phyloP scores from a whole-genome alignment of 2,797 vertebrate species.

The Acomys russatus region DNA sequence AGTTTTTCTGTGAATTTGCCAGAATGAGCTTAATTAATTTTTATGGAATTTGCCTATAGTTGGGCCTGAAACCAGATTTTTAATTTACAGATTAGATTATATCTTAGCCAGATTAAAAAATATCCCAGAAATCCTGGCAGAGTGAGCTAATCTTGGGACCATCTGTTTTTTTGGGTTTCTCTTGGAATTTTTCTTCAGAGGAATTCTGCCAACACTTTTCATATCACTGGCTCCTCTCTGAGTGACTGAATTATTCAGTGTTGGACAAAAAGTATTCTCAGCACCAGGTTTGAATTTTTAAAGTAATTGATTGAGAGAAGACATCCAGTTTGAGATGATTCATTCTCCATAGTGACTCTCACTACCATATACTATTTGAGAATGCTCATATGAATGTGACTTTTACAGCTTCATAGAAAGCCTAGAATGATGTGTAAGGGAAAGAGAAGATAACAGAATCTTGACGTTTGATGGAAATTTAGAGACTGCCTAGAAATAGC shows the following conservation, averaged over 20 bases:
- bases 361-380: conserved; percentile 32
- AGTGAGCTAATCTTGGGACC: conserved; percentile 54
- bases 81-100: conserved; percentile 71
- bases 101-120: conserved; percentile 70
- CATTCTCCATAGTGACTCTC: conserved; percentile 10
- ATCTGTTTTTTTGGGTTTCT: conserved; percentile 74
- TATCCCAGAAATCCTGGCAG: conserved; percentile 64
- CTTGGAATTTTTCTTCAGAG: conserved; percentile 64
- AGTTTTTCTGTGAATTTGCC: conserved; percentile 38
- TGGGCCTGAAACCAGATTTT: conserved; percentile 46
- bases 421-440: neutral
- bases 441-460: neutral
- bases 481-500: conserved; percentile 2
- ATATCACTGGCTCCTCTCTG: conserved; percentile 62
- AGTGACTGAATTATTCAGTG: conserved; percentile 81
- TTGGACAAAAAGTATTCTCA: conserved; percentile 70
- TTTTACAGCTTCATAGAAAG: conserved; percentile 1
- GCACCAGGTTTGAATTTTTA: conserved; percentile 42
- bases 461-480: neutral
- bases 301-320: conserved; percentile 58
- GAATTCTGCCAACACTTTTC: conserved; percentile 74
- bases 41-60: conserved; percentile 18
- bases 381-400: neutral
- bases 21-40: conserved; percentile 54
- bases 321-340: conserved; percentile 17